Evolutionary conservation across 1,140 invertebrate genomes (phyloP), one percentile per base, ranked within the genome.

Genomic region (Apis cerana): DNA sequence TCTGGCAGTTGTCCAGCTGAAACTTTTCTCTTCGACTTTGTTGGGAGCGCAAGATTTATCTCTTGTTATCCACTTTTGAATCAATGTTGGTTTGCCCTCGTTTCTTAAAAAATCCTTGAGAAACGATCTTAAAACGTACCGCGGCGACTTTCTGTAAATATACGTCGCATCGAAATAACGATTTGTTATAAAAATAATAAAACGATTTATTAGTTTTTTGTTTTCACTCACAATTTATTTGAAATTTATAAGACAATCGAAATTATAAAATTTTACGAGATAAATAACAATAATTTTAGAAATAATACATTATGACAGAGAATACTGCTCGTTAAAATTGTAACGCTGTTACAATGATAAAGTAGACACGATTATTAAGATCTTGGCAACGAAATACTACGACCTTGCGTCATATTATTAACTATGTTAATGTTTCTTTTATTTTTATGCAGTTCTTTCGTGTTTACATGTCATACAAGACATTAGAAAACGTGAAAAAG

Each of bases 1-100:
- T 61, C 78, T 89, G 88, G 88, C 85, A 83, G 48, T 59, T 43
- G 64, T 87, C 85, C 88, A 89, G 65, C 61, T 21, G 74, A 62
- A 78, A 80, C 58, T 75, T 48, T n/a, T 43, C 68, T 27, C 58
- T 72, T 54, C 68, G 76, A 77, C 81, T 43, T 43, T 43, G 83
- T 9, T 64, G 62, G 61, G 48, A 84, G 33, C 61, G 15, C 59
- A 48, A 64, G 82, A 89, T 88, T 89, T 85, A 89, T 83, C 72
- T 74, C 74, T 19, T n/a, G 76, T 70, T 81, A 72, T 84, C 50
- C 70, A 54, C 58, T 64, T 64, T 59, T 15, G 52, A 65, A 58
- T 75, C 85, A 56, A 79, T 58, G 52, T 23, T 54, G 52, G 62
- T 59, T 21, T 54, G 68, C 11, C 58, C 59, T 23, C 10, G 52